A percentile compares a stretch with the other conserved stretches of the same genome.
These are phyloP conservation scores for Polyodon spathula DNA, from an alignment of 2,113 vertebrate genomes.

Conservation along the genomic window DNA sequence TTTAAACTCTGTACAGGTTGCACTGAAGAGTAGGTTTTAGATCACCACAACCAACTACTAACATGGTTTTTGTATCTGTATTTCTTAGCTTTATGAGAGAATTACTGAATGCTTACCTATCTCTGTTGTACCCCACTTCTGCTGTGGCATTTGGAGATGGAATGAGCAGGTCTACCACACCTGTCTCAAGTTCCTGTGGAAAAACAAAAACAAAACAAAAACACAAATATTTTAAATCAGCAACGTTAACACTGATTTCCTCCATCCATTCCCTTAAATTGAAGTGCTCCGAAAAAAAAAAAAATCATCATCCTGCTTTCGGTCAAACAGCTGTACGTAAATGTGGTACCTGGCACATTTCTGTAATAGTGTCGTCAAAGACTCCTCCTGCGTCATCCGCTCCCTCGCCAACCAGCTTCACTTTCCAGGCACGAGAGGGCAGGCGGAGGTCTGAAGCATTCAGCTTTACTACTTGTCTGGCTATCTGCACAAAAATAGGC, in stretches of 20 bases:
- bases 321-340: background rate
- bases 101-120: too few relatives aligned
- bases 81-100: too few relatives aligned
- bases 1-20: too few relatives aligned
- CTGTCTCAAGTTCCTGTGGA: slow-evolving; percentile 68
- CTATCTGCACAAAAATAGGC: slow-evolving; percentile 75
- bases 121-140: slow-evolving; percentile 76
- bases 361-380: slow-evolving; percentile 76
- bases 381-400: slow-evolving; percentile 77
- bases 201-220: slow-evolving; percentile 15
- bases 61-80: too few relatives aligned
- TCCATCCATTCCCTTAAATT: too few relatives aligned
- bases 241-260: too few relatives aligned
- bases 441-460: slow-evolving; percentile 73
- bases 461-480: slow-evolving; percentile 74
- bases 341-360: slow-evolving; percentile 69
- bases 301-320: too few relatives aligned
- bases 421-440: slow-evolving; percentile 74
- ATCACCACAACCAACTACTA: too few relatives aligned
- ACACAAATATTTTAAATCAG: too few relatives aligned
- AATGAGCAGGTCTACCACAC: slow-evolving; percentile 70
- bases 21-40: too few relatives aligned
- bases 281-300: too few relatives aligned
- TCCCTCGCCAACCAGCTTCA: slow-evolving; percentile 73
- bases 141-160: slow-evolving; percentile 73